Evolutionary conservation across 23 tunicate genomes (phyloP), one percentile per base, ranked within the genome.

Genomic region (Styela plicata): DNA sequence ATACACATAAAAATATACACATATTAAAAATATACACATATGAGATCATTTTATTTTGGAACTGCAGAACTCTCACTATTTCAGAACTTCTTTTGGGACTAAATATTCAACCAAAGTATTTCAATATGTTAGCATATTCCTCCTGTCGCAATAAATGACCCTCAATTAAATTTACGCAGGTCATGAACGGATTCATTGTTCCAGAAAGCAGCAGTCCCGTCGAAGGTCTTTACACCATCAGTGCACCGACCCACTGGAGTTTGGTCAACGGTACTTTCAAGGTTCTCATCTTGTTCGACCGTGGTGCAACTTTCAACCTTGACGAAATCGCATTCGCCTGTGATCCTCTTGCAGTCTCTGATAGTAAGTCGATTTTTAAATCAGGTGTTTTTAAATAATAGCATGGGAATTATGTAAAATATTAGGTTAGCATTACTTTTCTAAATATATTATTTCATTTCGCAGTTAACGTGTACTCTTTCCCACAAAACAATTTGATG

Each of bases 201-300:
- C 77, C 77, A 3, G 81, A 76, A 19, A 29, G 31, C 28, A 76
- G 81, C 33, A 33, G 31, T 26, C 66, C 81, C n/a, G 81, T 76
- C 20, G 66, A 76, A 76, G 81, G 81, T 25, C 29, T 76, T 36
- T 76, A 76, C 66, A 76, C 36, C 17, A 53, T 76, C 31, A 53
- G 66, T 76, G 81, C 81, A 21, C 81, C 81, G 13, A 53, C 64
- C n/a, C 66, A 76, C 37, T 76, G 81, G 81, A 53, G 31, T 27
- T 25, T 53, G 0, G 66, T 44, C 64, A 76, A 76, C 37, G 64
- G 64, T 10, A 76, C 81, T 3, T 71, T 71, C 77, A 71, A 30
- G 7, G 77, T 71, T 21, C 35, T 71, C 34, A 21, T 71, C 36
- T 24, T 76, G 22, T 76, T 44, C 27, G 66, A 36, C 36, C 65